phyloP scores from a whole-genome alignment of 2,888 invertebrate species.

The Andrena flavipes region DNA sequence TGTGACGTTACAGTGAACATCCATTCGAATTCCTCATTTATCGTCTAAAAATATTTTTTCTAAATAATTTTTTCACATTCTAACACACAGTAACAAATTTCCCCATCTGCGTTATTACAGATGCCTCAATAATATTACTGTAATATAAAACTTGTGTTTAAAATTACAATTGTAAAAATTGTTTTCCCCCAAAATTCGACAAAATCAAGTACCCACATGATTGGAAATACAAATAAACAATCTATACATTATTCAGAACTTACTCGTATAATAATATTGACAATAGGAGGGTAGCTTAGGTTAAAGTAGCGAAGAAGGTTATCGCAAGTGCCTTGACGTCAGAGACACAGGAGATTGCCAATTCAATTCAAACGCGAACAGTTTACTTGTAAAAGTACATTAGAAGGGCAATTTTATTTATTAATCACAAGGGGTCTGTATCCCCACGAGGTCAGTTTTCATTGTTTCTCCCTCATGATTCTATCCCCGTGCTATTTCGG shows the following conservation, averaged over 20 bases:
- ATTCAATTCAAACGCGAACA: neutral
- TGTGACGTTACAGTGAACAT: constrained; percentile 3
- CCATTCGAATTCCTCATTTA: neutral
- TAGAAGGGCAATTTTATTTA: constrained; percentile 44
- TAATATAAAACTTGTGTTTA: too few species aligned
- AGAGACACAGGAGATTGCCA: neutral
- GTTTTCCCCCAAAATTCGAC: too few species aligned
- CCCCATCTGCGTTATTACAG: too few species aligned
- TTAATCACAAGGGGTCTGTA: constrained; percentile 12
- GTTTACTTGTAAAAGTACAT: neutral
- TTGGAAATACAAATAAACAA: too few species aligned
- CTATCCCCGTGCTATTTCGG: constrained; percentile 59
- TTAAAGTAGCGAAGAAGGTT: neutral
- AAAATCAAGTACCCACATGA: too few species aligned
- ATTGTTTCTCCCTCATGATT: constrained; percentile 55
- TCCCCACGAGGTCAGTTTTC: constrained; percentile 56
- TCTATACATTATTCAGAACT: too few species aligned
- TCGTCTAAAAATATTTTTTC: neutral
- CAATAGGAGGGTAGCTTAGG: neutral
- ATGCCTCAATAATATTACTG: too few species aligned
- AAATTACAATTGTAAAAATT: too few species aligned
- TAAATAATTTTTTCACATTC: too few species aligned
- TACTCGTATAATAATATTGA: neutral
- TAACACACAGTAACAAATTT: too few species aligned
- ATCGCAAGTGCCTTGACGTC: neutral